Percentiles rank a stretch among this genome's conserved stretches.
Evolutionary conservation across 2,888 invertebrate species (phyloP).

Genomic region (Ochropleura plecta): DNA sequence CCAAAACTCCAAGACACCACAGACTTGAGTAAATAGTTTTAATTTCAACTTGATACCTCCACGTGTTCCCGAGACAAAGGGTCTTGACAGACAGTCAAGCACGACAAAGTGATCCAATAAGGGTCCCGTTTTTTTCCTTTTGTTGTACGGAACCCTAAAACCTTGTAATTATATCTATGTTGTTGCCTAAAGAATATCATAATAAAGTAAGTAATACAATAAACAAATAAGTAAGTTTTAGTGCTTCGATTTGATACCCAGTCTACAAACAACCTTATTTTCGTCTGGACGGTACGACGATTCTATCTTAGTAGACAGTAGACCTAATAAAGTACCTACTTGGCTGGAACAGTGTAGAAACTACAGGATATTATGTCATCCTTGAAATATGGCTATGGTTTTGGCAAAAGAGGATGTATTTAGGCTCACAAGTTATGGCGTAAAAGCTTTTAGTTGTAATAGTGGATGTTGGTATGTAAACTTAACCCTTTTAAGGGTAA

Average conservation of each 20-base stretch:
- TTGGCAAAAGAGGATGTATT: slow-evolving; percentile 37
- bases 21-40: too few relatives aligned
- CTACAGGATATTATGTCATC: slow-evolving; percentile 53
- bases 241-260: neutral
- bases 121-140: too few relatives aligned
- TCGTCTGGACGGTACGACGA: slow-evolving; percentile 11
- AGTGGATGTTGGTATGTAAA: slow-evolving; percentile 37
- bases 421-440: slow-evolving; percentile 1
- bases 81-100: too few relatives aligned
- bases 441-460: slow-evolving; percentile 50
- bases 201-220: too few relatives aligned
- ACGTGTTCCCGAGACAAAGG: too few relatives aligned
- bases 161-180: too few relatives aligned
- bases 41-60: too few relatives aligned
- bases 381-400: slow-evolving; percentile 33
- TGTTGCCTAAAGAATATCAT: too few relatives aligned
- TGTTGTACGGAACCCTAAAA: too few relatives aligned
- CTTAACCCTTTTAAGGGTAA: slow-evolving; percentile 40
- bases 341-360: slow-evolving; percentile 25
- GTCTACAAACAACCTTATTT: slow-evolving; percentile 27
- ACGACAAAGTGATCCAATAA: too few relatives aligned
- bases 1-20: too few relatives aligned
- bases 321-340: slow-evolving; percentile 28
- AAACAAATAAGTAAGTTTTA: too few relatives aligned
- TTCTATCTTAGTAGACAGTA: slow-evolving; percentile 21